phyloP scores from a whole-genome alignment of 23 tunicate species.

The Trididemnum clinides region DNA sequence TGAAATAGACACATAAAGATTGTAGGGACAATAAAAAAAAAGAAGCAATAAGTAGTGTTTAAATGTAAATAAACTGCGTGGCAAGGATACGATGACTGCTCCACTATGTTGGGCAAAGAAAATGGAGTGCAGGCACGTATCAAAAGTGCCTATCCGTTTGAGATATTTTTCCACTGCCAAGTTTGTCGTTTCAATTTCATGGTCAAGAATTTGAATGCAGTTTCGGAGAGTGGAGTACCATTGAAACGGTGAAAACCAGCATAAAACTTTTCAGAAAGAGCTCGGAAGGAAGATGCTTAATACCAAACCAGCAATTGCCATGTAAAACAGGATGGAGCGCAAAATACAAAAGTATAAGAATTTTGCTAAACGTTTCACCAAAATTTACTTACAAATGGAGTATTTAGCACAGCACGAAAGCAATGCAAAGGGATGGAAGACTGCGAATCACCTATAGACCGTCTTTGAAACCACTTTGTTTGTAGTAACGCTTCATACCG shows the following conservation, averaged over 20 bases:
- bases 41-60: background rate
- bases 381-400: background rate
- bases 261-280: slow-evolving; percentile 8
- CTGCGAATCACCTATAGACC: background rate
- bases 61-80: slow-evolving; percentile 13
- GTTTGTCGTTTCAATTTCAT: background rate
- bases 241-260: background rate
- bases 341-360: slow-evolving; percentile 10
- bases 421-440: slow-evolving; percentile 2
- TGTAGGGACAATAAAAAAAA: slow-evolving; percentile 1
- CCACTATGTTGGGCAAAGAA: background rate
- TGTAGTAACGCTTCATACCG: slow-evolving; percentile 8
- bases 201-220: slow-evolving; percentile 9
- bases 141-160: background rate
- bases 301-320: slow-evolving; percentile 6
- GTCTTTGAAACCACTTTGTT: background rate
- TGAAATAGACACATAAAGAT: background rate
- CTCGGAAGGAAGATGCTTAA: background rate
- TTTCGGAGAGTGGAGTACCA: background rate
- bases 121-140: too few species aligned
- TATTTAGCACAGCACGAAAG: background rate
- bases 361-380: background rate
- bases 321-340: background rate
- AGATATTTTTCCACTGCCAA: background rate
- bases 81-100: background rate